These are phyloP conservation scores for Hydropotes inermis DNA, from an alignment of 2,113 vertebrate genomes.

Conservation along the genomic window DNA sequence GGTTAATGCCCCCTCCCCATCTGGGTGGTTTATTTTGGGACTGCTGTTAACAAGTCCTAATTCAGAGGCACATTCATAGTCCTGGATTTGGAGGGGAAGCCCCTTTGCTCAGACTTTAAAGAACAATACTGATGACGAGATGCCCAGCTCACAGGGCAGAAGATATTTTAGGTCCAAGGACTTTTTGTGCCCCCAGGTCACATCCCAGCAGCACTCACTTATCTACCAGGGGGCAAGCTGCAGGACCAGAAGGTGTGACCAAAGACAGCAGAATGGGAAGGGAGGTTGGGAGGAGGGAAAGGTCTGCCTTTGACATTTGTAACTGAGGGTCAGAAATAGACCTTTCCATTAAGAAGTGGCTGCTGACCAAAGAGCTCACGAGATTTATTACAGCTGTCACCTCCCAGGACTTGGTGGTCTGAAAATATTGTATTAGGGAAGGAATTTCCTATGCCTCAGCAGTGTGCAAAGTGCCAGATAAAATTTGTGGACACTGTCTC, in stretches of 20 bases:
- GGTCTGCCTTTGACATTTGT: constrained; percentile 28
- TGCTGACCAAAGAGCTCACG: neutral
- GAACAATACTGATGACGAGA: neutral
- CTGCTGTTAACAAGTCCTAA: neutral
- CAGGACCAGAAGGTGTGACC: neutral
- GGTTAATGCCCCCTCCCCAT: neutral
- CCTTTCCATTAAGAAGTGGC: constrained; percentile 43
- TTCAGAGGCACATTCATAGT: constrained; percentile 41
- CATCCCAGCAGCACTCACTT: neutral
- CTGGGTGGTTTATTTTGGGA: neutral
- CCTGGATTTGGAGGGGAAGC: neutral
- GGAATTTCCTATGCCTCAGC: neutral
- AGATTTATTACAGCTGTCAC: neutral
- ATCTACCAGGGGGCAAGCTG: neutral
- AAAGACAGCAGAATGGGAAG: neutral
- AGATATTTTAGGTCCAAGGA: neutral
- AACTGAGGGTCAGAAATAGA: constrained; percentile 35
- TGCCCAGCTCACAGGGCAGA: neutral
- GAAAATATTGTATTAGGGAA: neutral
- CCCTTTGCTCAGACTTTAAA: neutral
- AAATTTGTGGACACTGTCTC: neutral
- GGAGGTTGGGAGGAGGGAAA: neutral
- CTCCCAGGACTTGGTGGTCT: neutral
- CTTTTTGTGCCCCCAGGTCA: neutral
- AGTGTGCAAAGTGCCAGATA: neutral